phyloP scores from a whole-genome alignment of 2,888 invertebrate species.

The Eristalis pertinax region DNA sequence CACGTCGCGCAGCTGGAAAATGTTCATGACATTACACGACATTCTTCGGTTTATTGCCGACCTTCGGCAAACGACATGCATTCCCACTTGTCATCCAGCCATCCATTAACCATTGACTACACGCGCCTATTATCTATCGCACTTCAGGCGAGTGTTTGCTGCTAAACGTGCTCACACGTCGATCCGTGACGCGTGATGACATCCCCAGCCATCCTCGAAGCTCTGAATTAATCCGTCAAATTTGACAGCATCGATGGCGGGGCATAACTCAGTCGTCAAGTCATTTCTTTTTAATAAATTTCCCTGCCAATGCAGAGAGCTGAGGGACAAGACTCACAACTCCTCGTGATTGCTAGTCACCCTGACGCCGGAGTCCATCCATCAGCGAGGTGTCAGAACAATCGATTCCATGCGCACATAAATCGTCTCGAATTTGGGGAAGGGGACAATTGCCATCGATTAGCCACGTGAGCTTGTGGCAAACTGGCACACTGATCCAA shows the following conservation, averaged over 20 bases:
- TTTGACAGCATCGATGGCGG: too few relatives aligned
- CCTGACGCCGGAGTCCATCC: conserved; percentile 25
- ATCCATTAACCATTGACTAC: not conserved
- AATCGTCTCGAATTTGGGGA: not conserved
- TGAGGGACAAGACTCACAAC: conserved; percentile 1
- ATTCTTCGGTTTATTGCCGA: not conserved
- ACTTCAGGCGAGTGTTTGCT: not conserved
- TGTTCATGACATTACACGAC: not conserved
- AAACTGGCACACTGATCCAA: too few relatives aligned
- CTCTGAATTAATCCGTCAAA: too few relatives aligned
- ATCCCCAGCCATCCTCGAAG: too few relatives aligned
- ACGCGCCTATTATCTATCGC: not conserved
- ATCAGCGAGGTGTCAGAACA: conserved; percentile 36
- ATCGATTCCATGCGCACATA: conserved; percentile 26
- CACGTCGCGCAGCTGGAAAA: not conserved
- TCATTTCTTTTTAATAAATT: too few relatives aligned
- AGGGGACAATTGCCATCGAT: not conserved
- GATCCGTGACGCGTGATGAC: too few relatives aligned
- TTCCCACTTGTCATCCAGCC: not conserved
- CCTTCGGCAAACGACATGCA: not conserved
- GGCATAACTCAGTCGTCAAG: too few relatives aligned
- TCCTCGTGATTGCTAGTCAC: conserved; percentile 19
- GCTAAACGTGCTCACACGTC: not conserved
- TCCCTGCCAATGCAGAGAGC: too few relatives aligned
- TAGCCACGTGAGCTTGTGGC: conserved; percentile 9